A percentile compares a stretch with the other conserved stretches of the same genome.
Conservation (phyloP, 2,888 invertebrate genomes). For the Hirtodrosophila duncani region DNA sequence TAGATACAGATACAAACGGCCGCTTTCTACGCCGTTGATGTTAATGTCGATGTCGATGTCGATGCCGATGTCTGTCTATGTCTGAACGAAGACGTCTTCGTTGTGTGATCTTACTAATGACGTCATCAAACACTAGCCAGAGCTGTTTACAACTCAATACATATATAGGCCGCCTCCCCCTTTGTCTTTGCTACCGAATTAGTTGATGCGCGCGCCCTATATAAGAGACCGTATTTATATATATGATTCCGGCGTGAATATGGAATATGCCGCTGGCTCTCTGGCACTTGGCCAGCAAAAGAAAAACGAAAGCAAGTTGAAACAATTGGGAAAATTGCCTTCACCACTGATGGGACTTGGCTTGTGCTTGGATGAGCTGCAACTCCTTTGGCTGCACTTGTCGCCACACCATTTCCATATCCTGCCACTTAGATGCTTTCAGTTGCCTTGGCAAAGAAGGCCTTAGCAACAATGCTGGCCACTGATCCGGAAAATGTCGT, state of each 20-base stretch:
- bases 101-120: constrained; percentile 49
- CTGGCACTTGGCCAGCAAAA: constrained; percentile 48
- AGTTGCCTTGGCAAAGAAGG: constrained; percentile 17
- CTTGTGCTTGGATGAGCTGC: background rate
- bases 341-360: constrained; percentile 2
- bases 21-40: no score
- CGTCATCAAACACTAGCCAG: constrained; percentile 36
- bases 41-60: no score
- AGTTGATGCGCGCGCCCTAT: constrained; percentile 20
- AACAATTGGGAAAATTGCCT: constrained; percentile 49
- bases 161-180: no score
- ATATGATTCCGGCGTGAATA: constrained; percentile 19
- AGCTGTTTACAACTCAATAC: constrained; percentile 17
- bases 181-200: constrained; percentile 38
- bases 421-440: constrained; percentile 25
- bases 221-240: constrained; percentile 3
- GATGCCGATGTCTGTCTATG: no score
- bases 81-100: constrained; percentile 46
- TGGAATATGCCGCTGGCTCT: constrained; percentile 22
- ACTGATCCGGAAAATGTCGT: constrained; percentile 49
- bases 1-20: no score
- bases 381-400: constrained; percentile 1
- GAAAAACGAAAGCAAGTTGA: constrained; percentile 25
- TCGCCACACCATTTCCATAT: constrained; percentile 12
- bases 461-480: constrained; percentile 31